Conservation (phyloP, 2,797 vertebrate species). For the Cercopithecus hamlyni region DNA sequence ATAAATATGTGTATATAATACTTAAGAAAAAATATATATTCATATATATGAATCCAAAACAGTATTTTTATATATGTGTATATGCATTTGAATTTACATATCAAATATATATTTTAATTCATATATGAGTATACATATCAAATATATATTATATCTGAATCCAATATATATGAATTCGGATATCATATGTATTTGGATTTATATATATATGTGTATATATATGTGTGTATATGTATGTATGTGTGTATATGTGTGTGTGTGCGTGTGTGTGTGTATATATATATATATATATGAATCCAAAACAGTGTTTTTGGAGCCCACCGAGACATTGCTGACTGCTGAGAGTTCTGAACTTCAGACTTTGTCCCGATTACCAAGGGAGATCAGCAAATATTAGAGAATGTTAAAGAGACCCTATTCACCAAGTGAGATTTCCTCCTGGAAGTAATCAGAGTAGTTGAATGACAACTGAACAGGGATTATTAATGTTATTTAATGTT, state of each 20-base stretch:
- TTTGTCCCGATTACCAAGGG: neutral
- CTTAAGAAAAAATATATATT: no score
- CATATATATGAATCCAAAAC: no score
- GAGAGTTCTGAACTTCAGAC: neutral
- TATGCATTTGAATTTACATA: neutral
- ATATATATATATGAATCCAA: neutral
- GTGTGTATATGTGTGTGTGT: rapidly evolving
- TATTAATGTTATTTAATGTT: neutral
- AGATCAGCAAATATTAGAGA: neutral
- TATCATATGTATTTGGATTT: no score
- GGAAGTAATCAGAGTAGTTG: neutral
- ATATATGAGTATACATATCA: no score
- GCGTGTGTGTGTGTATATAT: rapidly evolving
- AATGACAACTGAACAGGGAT: neutral
- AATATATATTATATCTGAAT: no score
- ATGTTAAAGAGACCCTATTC: neutral
- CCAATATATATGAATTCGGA: no score
- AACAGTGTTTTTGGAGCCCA: neutral
- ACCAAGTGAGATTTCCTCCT: neutral
- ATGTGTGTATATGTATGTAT: neutral
- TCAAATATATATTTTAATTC: neutral
- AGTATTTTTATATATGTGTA: no score
- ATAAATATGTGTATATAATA: no score
- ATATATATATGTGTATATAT: no score
- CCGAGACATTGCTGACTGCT: neutral